phyloP scores from a whole-genome alignment of 2,113 vertebrate species.

The Triplophysa dalaica region DNA sequence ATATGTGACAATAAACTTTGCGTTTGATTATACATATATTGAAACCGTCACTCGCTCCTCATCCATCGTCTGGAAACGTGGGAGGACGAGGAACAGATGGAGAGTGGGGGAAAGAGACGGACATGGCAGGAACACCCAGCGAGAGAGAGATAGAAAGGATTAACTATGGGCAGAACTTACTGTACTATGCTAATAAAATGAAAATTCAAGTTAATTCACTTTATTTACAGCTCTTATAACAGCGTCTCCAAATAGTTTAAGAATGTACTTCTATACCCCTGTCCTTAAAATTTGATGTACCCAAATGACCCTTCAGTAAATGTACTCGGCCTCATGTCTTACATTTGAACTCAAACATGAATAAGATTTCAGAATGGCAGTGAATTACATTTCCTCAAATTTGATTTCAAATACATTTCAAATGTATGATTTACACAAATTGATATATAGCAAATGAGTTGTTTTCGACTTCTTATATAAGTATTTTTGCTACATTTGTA shows the following conservation, averaged over 20 bases:
- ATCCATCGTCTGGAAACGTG: conserved; percentile 7
- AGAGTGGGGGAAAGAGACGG: conserved; percentile 20
- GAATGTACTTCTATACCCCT: not conserved
- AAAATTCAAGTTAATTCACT: conserved; percentile 19
- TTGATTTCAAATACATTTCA: too few species aligned
- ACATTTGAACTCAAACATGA: too few species aligned
- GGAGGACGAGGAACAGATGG: conserved; percentile 30
- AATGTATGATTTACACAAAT: too few species aligned
- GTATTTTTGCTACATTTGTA: too few species aligned
- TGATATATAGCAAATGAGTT: too few species aligned
- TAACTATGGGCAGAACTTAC: not conserved
- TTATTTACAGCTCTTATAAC: conserved; percentile 25
- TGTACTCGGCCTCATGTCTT: too few species aligned
- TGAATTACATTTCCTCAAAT: too few species aligned
- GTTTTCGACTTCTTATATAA: too few species aligned
- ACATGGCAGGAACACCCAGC: conserved; percentile 33
- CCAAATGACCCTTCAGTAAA: too few species aligned
- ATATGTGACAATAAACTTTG: not conserved
- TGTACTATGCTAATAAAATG: not conserved
- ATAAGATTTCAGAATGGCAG: too few species aligned
- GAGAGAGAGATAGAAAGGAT: not conserved
- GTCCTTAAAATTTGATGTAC: too few species aligned
- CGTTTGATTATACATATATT: not conserved
- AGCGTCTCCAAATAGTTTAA: conserved; percentile 4
- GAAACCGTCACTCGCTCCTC: conserved; percentile 1